phyloP scores from a whole-genome alignment of 1,140 invertebrate genomes.

The Rhynchophorus ferrugineus region DNA sequence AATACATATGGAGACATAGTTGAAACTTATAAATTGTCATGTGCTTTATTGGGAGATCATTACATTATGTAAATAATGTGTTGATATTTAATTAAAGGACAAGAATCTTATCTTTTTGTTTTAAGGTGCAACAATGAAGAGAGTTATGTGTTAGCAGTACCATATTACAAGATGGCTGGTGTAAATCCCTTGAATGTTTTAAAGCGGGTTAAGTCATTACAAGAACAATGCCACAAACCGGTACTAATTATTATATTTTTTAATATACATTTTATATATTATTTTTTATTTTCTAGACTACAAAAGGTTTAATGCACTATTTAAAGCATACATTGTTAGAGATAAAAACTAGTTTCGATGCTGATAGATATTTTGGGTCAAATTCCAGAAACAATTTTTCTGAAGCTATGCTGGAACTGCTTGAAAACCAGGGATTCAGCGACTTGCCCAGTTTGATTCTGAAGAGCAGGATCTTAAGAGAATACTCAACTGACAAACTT shows the following conservation, averaged over 20 bases:
- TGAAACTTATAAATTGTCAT: constrained; percentile 51
- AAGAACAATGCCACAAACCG: constrained; percentile 33
- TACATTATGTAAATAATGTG: constrained; percentile 49
- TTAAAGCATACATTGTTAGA: constrained; percentile 43
- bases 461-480: constrained; percentile 46
- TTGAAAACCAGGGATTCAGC: constrained; percentile 40
- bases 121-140: constrained; percentile 37
- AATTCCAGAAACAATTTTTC: constrained; percentile 45
- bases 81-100: background rate
- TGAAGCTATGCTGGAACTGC: constrained; percentile 42
- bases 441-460: constrained; percentile 49
- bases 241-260: constrained; percentile 15
- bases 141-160: constrained; percentile 50
- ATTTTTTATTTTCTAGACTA: constrained; percentile 29
- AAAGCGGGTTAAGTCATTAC: constrained; percentile 37
- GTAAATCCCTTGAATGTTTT: constrained; percentile 46
- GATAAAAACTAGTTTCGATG: constrained; percentile 41
- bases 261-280: background rate
- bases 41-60: constrained; percentile 55
- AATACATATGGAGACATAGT: constrained; percentile 41
- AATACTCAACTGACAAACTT: constrained; percentile 51
- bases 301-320: constrained; percentile 48
- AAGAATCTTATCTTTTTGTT: background rate
- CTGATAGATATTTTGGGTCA: constrained; percentile 38
- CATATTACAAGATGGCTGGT: constrained; percentile 54